phyloP scores from a whole-genome alignment of 2,797 vertebrate species.

The Apogon talboti region DNA sequence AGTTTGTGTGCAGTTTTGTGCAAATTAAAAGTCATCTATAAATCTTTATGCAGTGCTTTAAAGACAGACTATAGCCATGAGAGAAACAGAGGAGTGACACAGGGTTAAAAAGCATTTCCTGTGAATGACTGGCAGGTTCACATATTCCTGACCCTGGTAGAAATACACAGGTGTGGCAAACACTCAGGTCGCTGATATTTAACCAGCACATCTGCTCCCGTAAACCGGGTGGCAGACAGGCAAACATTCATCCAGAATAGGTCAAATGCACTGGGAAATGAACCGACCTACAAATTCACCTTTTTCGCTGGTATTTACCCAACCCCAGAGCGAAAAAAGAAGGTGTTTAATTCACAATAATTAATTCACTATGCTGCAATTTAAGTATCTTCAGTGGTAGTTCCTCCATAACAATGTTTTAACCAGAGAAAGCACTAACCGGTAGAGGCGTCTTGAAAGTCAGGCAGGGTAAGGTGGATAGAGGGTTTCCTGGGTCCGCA shows the following conservation, averaged over 20 bases:
- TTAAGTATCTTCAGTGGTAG: conserved; percentile 11
- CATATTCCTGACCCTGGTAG: neutral
- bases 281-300: conserved; percentile 38
- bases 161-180: conserved; percentile 23
- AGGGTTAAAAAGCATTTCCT: conserved; percentile 17
- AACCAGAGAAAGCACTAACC: conserved; percentile 80
- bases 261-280: conserved; percentile 34
- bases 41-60: no score
- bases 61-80: neutral
- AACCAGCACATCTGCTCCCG: conserved; percentile 29
- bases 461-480: conserved; percentile 91
- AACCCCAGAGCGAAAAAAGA: conserved; percentile 4
- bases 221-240: conserved; percentile 18
- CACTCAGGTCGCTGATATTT: conserved; percentile 44
- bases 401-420: no score
- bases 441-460: conserved; percentile 90
- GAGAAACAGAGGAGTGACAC: neutral
- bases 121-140: conserved; percentile 1
- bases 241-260: conserved; percentile 53
- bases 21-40: no score
- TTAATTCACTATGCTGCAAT: conserved; percentile 20
- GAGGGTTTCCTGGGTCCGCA: conserved; percentile 84
- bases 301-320: conserved; percentile 44
- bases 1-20: no score
- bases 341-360: conserved; percentile 40